phyloP scores from a whole-genome alignment of 2,888 invertebrate species.

The Physocephala rufipes region DNA sequence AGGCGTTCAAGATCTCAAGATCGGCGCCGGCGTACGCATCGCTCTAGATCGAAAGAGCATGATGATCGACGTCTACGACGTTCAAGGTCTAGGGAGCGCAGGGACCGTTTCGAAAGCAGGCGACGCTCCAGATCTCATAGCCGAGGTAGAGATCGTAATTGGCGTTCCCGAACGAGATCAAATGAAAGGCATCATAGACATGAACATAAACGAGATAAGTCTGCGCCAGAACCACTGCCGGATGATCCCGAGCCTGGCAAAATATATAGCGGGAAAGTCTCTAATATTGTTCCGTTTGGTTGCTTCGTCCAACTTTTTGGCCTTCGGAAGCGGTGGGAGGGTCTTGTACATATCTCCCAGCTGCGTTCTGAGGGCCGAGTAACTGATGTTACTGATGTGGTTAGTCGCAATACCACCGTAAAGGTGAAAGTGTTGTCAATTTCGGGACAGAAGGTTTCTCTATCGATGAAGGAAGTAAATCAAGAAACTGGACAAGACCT shows the following conservation, averaged over 20 bases:
- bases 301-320: constrained; percentile 97
- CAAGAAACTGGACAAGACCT: constrained; percentile 94
- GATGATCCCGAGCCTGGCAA: constrained; percentile 83
- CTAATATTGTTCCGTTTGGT: constrained; percentile 97
- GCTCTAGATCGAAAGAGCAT: constrained; percentile 53
- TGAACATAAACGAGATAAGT: constrained; percentile 51
- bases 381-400: constrained; percentile 93
- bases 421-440: constrained; percentile 92
- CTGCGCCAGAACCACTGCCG: constrained; percentile 66
- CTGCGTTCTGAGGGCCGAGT: constrained; percentile 92
- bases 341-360: constrained; percentile 96
- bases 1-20: constrained; percentile 25
- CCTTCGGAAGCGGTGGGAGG: constrained; percentile 89
- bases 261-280: constrained; percentile 93
- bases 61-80: constrained; percentile 52
- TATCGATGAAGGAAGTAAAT: constrained; percentile 98
- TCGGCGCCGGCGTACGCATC: constrained; percentile 43
- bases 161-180: constrained; percentile 51
- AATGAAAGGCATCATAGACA: constrained; percentile 54
- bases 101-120: constrained; percentile 51
- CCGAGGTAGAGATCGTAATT: constrained; percentile 42
- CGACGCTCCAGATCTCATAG: constrained; percentile 45
- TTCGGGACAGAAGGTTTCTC: constrained; percentile 93
- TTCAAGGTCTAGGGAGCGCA: constrained; percentile 54
- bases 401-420: constrained; percentile 87